phyloP scores from a whole-genome alignment of 2,113 vertebrate genomes.

The Ploceus nigricollis region DNA sequence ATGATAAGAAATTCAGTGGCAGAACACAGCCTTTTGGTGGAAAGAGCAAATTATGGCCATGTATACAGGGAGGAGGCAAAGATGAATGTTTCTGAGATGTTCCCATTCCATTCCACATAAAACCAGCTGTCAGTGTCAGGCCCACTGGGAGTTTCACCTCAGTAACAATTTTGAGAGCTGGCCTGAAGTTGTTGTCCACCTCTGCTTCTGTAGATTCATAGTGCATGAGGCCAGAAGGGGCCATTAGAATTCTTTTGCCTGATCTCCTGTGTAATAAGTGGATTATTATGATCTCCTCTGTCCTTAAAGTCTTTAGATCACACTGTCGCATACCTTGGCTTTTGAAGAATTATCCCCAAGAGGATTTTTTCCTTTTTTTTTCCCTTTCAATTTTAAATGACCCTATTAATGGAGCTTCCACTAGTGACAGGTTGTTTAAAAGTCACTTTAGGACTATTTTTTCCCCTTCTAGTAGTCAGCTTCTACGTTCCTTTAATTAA shows the following conservation, averaged over 20 bases:
- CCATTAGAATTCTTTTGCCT: not conserved
- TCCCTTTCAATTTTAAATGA: conserved; percentile 51
- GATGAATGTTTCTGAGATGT: not conserved
- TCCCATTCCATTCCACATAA: not conserved
- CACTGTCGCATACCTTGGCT: not conserved
- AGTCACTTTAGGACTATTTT: conserved; percentile 16
- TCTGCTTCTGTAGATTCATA: not conserved
- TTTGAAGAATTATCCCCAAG: conserved; percentile 51
- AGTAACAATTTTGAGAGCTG: not conserved
- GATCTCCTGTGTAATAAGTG: not conserved
- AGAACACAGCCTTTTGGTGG: not conserved
- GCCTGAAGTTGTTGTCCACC: not conserved
- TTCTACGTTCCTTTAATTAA: not conserved
- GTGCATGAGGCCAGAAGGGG: not conserved
- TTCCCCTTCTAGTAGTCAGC: not conserved
- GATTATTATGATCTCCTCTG: conserved; percentile 21
- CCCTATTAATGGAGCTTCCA: conserved; percentile 37
- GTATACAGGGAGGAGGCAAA: not conserved
- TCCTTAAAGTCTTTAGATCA: not conserved
- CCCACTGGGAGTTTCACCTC: not conserved
- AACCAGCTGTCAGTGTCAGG: not conserved
- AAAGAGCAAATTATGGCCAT: not conserved
- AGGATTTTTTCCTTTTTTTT: conserved; percentile 37
- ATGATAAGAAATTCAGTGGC: not conserved
- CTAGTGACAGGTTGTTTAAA: not conserved